Conservation (phyloP, 2,113 vertebrate genomes). For the Sialia sialis region DNA sequence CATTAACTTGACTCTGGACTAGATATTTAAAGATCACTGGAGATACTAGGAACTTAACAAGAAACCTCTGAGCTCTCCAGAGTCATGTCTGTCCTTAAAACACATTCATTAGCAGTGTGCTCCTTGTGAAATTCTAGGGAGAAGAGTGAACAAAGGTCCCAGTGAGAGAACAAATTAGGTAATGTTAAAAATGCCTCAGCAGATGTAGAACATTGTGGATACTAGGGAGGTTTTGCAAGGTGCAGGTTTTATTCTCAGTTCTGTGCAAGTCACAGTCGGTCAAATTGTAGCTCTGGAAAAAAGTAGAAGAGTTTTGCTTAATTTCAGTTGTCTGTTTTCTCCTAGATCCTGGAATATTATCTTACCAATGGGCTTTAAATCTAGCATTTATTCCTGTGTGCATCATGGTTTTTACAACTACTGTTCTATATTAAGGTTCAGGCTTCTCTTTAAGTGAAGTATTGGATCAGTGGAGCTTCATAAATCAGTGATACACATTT, state of each 20-base stretch:
- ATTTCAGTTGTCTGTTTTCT: neutral
- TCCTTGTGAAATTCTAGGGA: neutral
- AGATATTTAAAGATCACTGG: neutral
- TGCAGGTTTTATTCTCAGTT: neutral
- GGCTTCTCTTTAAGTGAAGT: neutral
- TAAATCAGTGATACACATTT: neutral
- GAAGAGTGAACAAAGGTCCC: neutral
- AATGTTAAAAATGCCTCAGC: neutral
- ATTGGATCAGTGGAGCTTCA: neutral
- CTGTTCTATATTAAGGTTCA: neutral
- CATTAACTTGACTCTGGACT: neutral
- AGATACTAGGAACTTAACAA: neutral
- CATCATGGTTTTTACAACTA: neutral
- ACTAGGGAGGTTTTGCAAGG: neutral
- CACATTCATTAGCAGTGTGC: neutral
- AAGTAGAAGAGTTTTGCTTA: neutral
- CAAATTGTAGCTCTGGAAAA: neutral
- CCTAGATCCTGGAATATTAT: neutral
- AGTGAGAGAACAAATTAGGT: neutral
- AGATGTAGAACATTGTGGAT: neutral
- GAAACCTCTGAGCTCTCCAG: neutral
- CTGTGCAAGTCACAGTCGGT: neutral
- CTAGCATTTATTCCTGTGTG: neutral
- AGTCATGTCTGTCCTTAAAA: neutral
- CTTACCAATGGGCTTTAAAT: neutral